Evolutionary conservation across 2,888 invertebrate species (phyloP).

Genomic region (Agrotis exclamationis): DNA sequence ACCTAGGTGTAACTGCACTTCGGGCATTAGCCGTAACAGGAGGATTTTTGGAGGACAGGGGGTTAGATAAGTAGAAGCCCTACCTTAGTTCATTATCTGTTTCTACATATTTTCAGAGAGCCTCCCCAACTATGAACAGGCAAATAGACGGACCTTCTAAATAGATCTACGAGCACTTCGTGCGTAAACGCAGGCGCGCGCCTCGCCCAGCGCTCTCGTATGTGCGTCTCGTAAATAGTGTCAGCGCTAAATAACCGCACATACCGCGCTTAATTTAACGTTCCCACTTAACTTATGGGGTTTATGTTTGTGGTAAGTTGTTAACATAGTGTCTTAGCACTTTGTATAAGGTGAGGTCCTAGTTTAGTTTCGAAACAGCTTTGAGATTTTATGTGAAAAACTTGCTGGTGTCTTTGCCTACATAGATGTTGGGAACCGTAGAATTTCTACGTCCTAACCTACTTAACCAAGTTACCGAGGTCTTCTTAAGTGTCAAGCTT

Average conservation of each 20-base stretch:
- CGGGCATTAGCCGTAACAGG: too few species aligned
- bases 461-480: too few species aligned
- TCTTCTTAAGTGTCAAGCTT: too few species aligned
- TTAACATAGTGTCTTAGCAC: slow-evolving; percentile 35
- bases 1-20: too few species aligned
- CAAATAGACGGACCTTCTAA: slow-evolving; percentile 24
- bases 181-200: slow-evolving; percentile 38
- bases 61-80: too few species aligned
- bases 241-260: slow-evolving; percentile 61
- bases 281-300: slow-evolving; percentile 46
- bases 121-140: too few species aligned
- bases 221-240: slow-evolving; percentile 59
- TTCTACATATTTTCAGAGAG: background rate
- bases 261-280: slow-evolving; percentile 50
- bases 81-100: too few species aligned
- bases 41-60: too few species aligned
- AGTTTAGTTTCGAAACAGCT: slow-evolving; percentile 26
- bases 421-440: too few species aligned
- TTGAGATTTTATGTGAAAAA: background rate
- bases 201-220: slow-evolving; percentile 55
- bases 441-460: too few species aligned
- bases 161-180: background rate
- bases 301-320: slow-evolving; percentile 37
- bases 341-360: slow-evolving; percentile 8
- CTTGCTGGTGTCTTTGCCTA: too few species aligned